These are phyloP conservation scores for Apostichopus leukothele DNA, from an alignment of 53 echinoderm and acorn worm species.

Conservation along the genomic window DNA sequence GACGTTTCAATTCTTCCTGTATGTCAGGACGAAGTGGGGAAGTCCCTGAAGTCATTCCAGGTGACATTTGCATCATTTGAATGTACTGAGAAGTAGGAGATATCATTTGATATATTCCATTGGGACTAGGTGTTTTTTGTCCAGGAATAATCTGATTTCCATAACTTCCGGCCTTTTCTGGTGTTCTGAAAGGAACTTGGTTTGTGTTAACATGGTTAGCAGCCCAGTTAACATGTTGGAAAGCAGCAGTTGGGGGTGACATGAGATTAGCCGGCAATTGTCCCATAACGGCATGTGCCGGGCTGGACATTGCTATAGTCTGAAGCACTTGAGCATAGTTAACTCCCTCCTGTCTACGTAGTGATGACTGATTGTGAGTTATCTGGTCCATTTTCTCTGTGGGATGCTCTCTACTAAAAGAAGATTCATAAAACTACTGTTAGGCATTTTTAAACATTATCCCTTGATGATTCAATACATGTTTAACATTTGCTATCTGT, in stretches of 20 bases:
- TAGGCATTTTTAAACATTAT: too few species aligned
- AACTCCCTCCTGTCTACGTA: neutral
- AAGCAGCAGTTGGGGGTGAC: neutral
- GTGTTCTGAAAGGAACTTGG: neutral
- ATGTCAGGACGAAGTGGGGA: constrained; percentile 5
- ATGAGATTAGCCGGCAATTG: neutral
- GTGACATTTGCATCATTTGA: neutral
- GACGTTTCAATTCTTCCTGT: constrained; percentile 53
- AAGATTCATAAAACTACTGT: too few species aligned
- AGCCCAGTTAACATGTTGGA: neutral
- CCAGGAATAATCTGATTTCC: neutral
- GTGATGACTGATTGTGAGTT: neutral
- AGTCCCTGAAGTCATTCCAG: constrained; percentile 10
- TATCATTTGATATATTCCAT: neutral
- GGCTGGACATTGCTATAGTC: neutral
- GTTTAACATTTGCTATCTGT: too few species aligned
- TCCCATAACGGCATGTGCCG: neutral
- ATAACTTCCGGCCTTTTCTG: neutral
- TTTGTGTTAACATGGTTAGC: neutral
- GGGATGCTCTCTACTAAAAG: too few species aligned
- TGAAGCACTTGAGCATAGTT: neutral
- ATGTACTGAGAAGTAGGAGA: neutral
- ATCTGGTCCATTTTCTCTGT: neutral
- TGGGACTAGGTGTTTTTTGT: neutral
- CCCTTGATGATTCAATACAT: too few species aligned